A percentile compares a stretch with the other conserved stretches of the same genome.
Conservation (phyloP, 92 coral and sea anemone genomes). For the Chrysogorgia sp. region DNA sequence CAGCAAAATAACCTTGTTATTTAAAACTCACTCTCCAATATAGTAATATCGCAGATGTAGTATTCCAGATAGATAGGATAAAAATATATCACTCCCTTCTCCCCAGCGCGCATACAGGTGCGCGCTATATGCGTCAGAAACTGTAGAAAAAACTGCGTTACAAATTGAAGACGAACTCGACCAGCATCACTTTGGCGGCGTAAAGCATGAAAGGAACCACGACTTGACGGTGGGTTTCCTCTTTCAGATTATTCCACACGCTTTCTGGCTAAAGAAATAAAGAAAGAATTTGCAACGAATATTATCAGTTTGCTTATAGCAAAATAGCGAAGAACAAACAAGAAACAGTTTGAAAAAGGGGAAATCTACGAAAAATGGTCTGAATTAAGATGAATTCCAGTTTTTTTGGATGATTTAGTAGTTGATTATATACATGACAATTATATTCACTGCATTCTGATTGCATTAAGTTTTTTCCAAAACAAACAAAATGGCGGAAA, state of each 20-base stretch:
- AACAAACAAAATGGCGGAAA: no score
- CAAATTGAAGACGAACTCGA: neutral
- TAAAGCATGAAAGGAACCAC: conserved; percentile 2
- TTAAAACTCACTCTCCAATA: no score
- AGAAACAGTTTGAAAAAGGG: neutral
- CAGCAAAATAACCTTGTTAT: no score
- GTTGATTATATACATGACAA: no score
- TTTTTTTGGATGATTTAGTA: no score
- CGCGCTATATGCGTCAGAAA: conserved; percentile 66
- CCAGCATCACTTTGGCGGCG: neutral
- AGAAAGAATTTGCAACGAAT: neutral
- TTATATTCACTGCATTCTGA: no score
- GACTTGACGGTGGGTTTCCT: neutral
- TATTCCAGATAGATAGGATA: no score
- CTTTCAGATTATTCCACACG: neutral
- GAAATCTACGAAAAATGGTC: neutral
- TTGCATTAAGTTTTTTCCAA: no score
- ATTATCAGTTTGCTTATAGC: neutral
- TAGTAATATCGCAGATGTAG: no score
- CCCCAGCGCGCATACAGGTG: conserved; percentile 63
- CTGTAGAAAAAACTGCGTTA: neutral
- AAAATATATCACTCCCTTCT: no score
- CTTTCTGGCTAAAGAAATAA: neutral
- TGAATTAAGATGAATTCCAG: no score
- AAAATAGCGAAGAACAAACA: neutral